A percentile compares a stretch with the other conserved stretches of the same genome.
Evolutionary conservation across 2,888 invertebrate genomes (phyloP).

Genomic region (Phoenoteleia sp.): DNA sequence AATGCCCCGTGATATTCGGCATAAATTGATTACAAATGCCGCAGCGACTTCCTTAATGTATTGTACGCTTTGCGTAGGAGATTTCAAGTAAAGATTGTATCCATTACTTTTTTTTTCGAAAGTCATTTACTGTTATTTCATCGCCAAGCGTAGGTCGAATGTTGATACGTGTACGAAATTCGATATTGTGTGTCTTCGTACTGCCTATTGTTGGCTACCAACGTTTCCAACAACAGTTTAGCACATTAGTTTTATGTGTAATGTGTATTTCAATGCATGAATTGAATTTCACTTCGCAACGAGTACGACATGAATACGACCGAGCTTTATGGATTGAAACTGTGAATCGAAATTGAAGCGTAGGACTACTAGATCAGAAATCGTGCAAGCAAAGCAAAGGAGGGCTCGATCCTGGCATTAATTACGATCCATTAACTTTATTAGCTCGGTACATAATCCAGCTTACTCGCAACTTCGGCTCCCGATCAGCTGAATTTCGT

Average conservation of each 20-base stretch:
- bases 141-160: constrained; percentile 60
- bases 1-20: constrained; percentile 2
- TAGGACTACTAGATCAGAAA: constrained; percentile 80
- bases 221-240: constrained; percentile 60
- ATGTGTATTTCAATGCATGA: constrained; percentile 65
- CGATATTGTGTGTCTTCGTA: constrained; percentile 56
- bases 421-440: constrained; percentile 84
- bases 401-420: constrained; percentile 76
- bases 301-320: constrained; percentile 54
- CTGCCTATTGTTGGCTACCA: constrained; percentile 59
- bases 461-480: constrained; percentile 39
- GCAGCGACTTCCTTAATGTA: constrained; percentile 46
- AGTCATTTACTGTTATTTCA: constrained; percentile 69
- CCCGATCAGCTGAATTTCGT: constrained; percentile 40
- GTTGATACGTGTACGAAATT: constrained; percentile 69
- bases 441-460: constrained; percentile 71
- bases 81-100: constrained; percentile 59
- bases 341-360: constrained; percentile 77
- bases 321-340: constrained; percentile 57
- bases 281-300: constrained; percentile 65
- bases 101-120: constrained; percentile 63
- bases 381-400: constrained; percentile 78
- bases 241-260: constrained; percentile 68
- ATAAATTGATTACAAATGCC: constrained; percentile 54
- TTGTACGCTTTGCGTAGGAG: constrained; percentile 41